A percentile compares a stretch with the other conserved stretches of the same genome.
phyloP scores from a whole-genome alignment of 2,888 invertebrate species.

The Lycophotia porphyrea region DNA sequence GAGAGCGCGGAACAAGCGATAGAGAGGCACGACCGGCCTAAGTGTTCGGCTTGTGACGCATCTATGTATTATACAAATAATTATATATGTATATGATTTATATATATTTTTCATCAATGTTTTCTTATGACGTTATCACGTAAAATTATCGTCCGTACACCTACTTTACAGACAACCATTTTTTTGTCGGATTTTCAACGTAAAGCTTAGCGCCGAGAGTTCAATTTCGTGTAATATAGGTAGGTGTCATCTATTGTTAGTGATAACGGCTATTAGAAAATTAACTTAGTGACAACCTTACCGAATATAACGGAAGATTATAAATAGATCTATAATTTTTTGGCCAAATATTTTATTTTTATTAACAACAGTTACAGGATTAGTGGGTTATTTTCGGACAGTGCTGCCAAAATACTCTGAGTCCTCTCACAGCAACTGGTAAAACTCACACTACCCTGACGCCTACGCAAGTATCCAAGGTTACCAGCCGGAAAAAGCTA shows the following conservation, averaged over 20 bases:
- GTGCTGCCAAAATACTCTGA: conserved; percentile 3
- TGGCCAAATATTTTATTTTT: background rate
- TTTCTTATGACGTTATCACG: no score
- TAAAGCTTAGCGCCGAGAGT: background rate
- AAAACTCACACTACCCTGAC: background rate
- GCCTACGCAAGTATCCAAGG: background rate
- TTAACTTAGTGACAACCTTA: background rate
- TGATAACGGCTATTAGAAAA: background rate
- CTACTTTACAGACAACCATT: no score
- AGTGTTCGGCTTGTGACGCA: no score
- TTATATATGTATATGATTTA: no score
- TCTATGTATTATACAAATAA: no score
- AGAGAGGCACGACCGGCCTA: no score
- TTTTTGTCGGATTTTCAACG: background rate
- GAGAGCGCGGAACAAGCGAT: no score
- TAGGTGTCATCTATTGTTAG: background rate
- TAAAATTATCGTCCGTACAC: no score
- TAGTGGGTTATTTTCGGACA: background rate
- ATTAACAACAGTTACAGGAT: background rate
- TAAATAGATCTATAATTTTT: background rate
- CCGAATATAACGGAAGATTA: background rate
- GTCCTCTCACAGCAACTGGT: background rate
- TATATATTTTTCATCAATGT: no score
- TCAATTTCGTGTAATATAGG: background rate
- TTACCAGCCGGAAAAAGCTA: background rate